phyloP scores from a whole-genome alignment of 2,113 vertebrate species.

The Muscicapa adusta region DNA sequence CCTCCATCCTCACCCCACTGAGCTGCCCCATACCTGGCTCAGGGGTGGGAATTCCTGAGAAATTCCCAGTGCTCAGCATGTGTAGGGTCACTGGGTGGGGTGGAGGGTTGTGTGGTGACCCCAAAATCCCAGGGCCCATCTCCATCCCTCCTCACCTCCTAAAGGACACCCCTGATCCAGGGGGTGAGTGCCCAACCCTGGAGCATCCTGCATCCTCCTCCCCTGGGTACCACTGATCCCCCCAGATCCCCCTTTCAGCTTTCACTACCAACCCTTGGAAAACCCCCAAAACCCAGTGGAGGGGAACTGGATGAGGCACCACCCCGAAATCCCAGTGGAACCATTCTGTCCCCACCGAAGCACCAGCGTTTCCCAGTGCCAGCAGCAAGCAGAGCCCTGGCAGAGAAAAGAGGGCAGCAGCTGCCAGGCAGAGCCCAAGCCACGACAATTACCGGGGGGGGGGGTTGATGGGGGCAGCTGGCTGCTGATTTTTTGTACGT shows the following conservation, averaged over 20 bases:
- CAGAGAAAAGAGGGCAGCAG: conserved; percentile 24
- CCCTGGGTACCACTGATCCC: accelerated
- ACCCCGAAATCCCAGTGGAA: not conserved
- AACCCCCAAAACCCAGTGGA: accelerated
- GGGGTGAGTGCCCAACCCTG: no score
- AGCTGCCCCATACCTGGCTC: not conserved
- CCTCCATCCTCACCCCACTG: accelerated
- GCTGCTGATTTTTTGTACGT: not conserved
- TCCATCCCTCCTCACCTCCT: not conserved
- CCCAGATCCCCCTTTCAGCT: not conserved
- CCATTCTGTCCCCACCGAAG: not conserved
- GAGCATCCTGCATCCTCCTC: accelerated
- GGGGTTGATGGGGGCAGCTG: conserved; percentile 20
- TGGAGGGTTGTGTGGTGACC: accelerated
- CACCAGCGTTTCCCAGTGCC: not conserved
- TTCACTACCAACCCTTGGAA: accelerated
- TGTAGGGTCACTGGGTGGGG: accelerated
- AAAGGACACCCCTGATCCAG: not conserved
- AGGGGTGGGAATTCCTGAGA: accelerated
- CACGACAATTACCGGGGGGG: not conserved
- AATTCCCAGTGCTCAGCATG: accelerated
- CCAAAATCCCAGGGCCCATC: not conserved
- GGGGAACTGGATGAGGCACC: accelerated
- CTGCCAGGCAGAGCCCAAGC: not conserved
- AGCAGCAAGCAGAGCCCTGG: not conserved